Percentiles rank a stretch among this genome's conserved stretches.
phyloP scores from a whole-genome alignment of 1,140 invertebrate genomes.

The Apocrypta bakeri region DNA sequence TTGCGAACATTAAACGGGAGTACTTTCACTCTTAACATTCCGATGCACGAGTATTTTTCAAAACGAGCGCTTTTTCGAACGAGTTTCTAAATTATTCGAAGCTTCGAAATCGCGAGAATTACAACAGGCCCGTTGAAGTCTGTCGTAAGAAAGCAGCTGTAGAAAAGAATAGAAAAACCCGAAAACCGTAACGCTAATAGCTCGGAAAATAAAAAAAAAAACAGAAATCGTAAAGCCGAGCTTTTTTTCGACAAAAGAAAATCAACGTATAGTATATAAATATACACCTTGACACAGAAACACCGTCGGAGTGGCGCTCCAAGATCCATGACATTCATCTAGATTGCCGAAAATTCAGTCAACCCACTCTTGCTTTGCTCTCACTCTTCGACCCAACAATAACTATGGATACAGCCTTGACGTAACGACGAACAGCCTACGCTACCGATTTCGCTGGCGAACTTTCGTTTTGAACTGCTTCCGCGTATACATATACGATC shows the following conservation, averaged over 20 bases:
- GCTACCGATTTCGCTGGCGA: constrained; percentile 1
- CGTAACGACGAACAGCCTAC: not conserved
- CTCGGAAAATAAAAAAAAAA: not conserved
- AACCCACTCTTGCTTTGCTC: not conserved
- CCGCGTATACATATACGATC: constrained; percentile 1
- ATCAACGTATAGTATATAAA: not conserved
- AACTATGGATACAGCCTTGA: not conserved
- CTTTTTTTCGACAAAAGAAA: not conserved
- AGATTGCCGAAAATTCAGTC: not conserved
- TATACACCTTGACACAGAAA: constrained; percentile 22
- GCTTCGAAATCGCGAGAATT: too few species aligned
- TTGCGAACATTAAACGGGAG: too few species aligned
- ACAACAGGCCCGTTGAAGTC: too few species aligned
- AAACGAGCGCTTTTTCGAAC: too few species aligned
- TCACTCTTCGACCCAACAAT: not conserved
- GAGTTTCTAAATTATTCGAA: too few species aligned
- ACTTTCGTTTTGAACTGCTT: constrained; percentile 33
- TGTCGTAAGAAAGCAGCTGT: too few species aligned
- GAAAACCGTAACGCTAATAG: not conserved
- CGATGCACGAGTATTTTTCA: too few species aligned
- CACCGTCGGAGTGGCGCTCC: not conserved
- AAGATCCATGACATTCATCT: constrained; percentile 2
- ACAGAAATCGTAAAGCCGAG: not conserved
- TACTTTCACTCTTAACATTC: not conserved
- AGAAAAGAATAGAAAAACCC: too few species aligned